These are phyloP conservation scores for Parazoanthus darwini DNA, from an alignment of 92 coral and sea anemone genomes.

Conservation along the genomic window DNA sequence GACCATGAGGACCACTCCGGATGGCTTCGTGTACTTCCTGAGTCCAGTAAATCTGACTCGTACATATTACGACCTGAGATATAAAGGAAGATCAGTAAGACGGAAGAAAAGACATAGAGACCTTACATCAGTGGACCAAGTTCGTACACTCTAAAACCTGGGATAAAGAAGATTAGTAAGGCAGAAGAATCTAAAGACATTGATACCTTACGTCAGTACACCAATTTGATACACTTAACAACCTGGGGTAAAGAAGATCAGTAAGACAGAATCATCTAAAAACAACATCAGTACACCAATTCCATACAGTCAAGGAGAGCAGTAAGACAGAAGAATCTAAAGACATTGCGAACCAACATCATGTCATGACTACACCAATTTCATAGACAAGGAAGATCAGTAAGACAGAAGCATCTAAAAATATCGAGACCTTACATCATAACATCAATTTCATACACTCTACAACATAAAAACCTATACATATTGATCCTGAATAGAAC, in stretches of 20 bases:
- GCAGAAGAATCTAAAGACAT: background rate
- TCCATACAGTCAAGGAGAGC: too few relatives aligned
- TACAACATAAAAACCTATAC: too few relatives aligned
- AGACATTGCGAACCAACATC: too few relatives aligned
- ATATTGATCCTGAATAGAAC: too few relatives aligned
- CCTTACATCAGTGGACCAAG: conserved; percentile 61
- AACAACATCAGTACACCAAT: background rate
- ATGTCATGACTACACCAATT: too few relatives aligned
- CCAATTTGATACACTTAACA: conserved; percentile 94
- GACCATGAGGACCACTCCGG: conserved; percentile 91
- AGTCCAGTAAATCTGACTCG: conserved; percentile 98
- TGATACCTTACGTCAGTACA: conserved; percentile 36
- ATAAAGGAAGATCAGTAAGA: background rate
- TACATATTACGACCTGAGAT: conserved; percentile 91
- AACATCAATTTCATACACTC: too few relatives aligned
- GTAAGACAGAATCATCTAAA: background rate
- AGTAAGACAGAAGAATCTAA: too few relatives aligned
- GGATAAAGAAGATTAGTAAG: background rate
- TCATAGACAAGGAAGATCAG: background rate
- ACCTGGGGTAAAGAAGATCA: conserved; percentile 50
- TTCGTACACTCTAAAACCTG: conserved; percentile 93
- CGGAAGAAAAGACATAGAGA: background rate
- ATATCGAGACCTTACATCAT: background rate
- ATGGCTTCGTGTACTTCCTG: conserved; percentile 99
- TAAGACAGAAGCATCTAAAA: background rate